Conservation (phyloP, 2,797 vertebrate species). For the Cygnus olor region DNA sequence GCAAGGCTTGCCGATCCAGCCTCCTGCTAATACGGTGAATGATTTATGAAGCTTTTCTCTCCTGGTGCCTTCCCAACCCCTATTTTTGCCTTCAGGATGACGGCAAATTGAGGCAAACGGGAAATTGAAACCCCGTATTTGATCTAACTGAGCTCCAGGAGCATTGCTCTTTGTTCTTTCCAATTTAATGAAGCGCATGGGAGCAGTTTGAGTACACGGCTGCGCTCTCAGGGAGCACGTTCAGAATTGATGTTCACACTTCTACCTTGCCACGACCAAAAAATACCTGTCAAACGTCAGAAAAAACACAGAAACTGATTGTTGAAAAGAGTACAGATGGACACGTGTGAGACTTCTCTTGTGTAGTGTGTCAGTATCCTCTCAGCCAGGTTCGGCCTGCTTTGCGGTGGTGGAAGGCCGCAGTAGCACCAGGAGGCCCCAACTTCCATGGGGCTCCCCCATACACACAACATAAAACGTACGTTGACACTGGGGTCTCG, state of each 20-base stretch:
- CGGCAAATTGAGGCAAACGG: conserved; percentile 30
- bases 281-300: background rate
- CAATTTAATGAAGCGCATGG: background rate
- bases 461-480: background rate
- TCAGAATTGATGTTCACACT: background rate
- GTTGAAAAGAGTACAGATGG: background rate
- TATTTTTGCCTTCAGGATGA: conserved; percentile 55
- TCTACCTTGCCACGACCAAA: background rate
- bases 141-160: conserved; percentile 29
- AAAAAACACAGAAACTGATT: background rate
- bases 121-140: background rate
- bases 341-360: background rate
- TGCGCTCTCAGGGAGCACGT: background rate
- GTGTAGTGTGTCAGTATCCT: background rate
- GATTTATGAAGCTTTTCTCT: conserved; percentile 60
- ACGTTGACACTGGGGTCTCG: background rate
- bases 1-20: conserved; percentile 42
- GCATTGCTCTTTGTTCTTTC: background rate
- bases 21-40: conserved; percentile 53
- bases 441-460: background rate
- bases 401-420: background rate
- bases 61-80: conserved; percentile 27
- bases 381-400: fast-evolving
- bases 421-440: background rate
- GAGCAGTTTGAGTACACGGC: background rate